These are phyloP conservation scores for Raja brachyura DNA, from an alignment of 2,113 vertebrate genomes.

Conservation along the genomic window DNA sequence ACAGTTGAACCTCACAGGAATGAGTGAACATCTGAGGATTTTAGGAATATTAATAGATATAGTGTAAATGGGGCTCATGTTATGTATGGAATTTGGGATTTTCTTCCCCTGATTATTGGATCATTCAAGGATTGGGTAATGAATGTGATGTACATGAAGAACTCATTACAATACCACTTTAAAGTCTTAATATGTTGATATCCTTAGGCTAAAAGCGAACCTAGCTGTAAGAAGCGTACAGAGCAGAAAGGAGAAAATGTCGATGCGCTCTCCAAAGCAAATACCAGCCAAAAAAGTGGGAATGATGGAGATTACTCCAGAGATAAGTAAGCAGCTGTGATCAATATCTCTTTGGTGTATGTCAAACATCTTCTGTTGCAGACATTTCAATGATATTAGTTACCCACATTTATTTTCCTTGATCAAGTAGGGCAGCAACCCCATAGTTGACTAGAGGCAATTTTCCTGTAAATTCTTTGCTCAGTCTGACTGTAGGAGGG, in stretches of 20 bases:
- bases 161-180: not conserved
- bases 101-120: not conserved
- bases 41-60: not conserved
- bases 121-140: not conserved
- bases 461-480: not conserved
- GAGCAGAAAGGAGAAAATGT: constrained; percentile 69
- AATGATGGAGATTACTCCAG: constrained; percentile 64
- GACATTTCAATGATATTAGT: not conserved
- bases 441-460: not conserved
- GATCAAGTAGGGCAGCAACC: no score
- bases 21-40: not conserved
- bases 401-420: no score
- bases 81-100: not conserved
- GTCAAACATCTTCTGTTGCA: not conserved
- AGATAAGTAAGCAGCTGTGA: constrained; percentile 48
- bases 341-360: not conserved
- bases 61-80: not conserved
- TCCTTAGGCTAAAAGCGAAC: constrained; percentile 87
- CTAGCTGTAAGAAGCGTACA: constrained; percentile 77
- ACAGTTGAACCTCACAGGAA: not conserved
- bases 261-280: constrained; percentile 60
- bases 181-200: not conserved
- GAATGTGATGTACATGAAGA: no score
- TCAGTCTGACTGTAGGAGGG: no score
- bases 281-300: constrained; percentile 26